Base-by-base conservation (phyloP, 2,113 vertebrate species). In the Pachycephala philippinensis region DNA sequence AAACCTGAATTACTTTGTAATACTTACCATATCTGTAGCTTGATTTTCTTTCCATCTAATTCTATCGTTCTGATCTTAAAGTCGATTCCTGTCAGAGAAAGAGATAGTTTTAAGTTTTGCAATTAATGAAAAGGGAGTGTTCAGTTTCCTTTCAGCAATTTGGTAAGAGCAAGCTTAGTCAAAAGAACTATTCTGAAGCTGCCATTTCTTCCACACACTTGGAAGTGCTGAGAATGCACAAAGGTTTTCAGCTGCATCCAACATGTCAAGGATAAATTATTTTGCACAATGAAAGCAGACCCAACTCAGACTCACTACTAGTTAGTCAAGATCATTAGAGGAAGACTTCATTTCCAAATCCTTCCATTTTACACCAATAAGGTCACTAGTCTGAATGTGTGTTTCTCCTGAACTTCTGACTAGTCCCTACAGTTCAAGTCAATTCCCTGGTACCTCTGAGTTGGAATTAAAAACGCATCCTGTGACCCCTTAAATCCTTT, bases 1-100 rank as follows among this genome's bases (percentile, higher is more conserved):
- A 95, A 87, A 70, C 8, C 52, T 77, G 20, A 60, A 49, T 65
- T 72, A 27, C 14, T 89, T 91, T 44, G n/a, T 15, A 72, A 70
- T n/a, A 98, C 98, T 98, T 97, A 99, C 99, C 99, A 99, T 96
- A 99, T 99, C 22, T 99, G 99, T 89, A 99, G 98, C 92, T 99
- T 99, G 94, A 99, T 99, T 98, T 99, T 99, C 98, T 99, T 99
- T 83, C 99, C 99, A 93, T 99, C 99, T 88, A 99, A 97, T 97
- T 99, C 99, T 97, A 99, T 99, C 63, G 99, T 99, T 97, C 99
- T 98, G 98, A 99, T 99, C 98, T 99, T 99, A 93, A 99, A 99
- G 97, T 99, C 99, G 63, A 99, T 99, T 93, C 99, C 99, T 99
- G 97, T n/a, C 94, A 97, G 88, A 96, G 91, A 97, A 92, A 98